Percentiles rank a stretch among this genome's conserved stretches.
Evolutionary conservation across 2,113 vertebrate species (phyloP).

Genomic region (Picathartes gymnocephalus): DNA sequence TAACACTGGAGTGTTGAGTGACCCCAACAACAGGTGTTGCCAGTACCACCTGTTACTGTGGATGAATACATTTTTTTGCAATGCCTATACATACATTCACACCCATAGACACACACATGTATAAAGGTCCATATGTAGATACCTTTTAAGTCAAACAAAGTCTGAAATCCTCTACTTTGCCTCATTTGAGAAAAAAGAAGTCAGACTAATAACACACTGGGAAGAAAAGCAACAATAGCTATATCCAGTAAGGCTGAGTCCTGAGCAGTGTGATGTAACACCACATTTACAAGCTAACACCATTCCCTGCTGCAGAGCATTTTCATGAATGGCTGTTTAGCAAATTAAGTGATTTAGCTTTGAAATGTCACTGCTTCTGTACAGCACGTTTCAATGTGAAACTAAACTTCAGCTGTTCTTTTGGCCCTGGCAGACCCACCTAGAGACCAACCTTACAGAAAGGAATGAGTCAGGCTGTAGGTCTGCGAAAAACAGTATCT

Average conservation of each 20-base stretch:
- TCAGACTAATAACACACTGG: neutral
- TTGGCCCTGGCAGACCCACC: neutral
- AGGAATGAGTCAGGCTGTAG: neutral
- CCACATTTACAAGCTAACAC: neutral
- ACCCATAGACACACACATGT: neutral
- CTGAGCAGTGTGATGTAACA: neutral
- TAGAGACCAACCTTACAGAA: neutral
- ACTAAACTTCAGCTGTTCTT: neutral
- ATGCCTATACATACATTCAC: neutral
- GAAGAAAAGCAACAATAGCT: neutral
- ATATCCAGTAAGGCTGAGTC: neutral
- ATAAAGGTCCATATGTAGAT: neutral
- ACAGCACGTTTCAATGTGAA: neutral
- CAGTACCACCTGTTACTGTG: constrained; percentile 38
- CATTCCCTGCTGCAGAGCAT: neutral
- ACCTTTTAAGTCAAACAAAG: neutral
- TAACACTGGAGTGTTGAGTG: constrained; percentile 50
- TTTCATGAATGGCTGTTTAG: neutral
- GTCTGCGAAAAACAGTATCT: neutral
- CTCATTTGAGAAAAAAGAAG: neutral
- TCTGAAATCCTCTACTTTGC: neutral
- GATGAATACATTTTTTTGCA: constrained; percentile 41
- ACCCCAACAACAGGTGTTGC: constrained; percentile 51
- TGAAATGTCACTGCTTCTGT: neutral
- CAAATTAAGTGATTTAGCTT: neutral